Evolutionary conservation across 2,797 vertebrate species (phyloP), one percentile per base, ranked within the genome.

Genomic region (Coilia nasus): DNA sequence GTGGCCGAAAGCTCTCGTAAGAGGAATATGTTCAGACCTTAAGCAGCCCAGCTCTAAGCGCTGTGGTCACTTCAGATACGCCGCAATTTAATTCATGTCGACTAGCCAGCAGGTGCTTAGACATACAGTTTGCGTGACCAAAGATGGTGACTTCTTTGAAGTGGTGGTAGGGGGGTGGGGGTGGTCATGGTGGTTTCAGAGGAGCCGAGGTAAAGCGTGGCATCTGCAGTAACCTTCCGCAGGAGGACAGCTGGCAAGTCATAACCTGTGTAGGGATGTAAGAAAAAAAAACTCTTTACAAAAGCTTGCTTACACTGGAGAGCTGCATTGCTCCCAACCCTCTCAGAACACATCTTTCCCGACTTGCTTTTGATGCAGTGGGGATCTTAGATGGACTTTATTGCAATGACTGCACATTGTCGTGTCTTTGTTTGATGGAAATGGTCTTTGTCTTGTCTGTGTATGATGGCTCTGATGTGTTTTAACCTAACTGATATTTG

Each of bases 271-370:
- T 6, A 78, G 67, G 10, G 7, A 78, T 19, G 35, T 78, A 54
- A 54, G 9, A 54, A 54, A 19, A 78, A 78, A 75, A 78, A 78
- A 78, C 71, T 78, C n/a, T n/a, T n/a, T n/a, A n/a, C n/a, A 25
- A 35, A 78, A 78, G 41, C 6, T 6, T 3, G 64, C 64, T 31
- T 41, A 41, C 35, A 5, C 35, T 41, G 35, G 35, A 41, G 50
- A 54, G 9, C 14, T 54, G 50, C 14, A 54, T 6, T 41, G 31
- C 35, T 44, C 71, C 44, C 31, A 19, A 31, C 71, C 1, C 17
- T 7, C 71, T 21, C 17, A 5, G 17, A 19, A 31, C 50, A 47
- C 46, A 47, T n/a, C n/a, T n/a, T n/a, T n/a, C n/a, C n/a, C n/a
- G n/a, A n/a, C n/a, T n/a, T n/a, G n/a, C n/a, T n/a, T n/a, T n/a